Percentiles rank a stretch among this genome's conserved stretches.
Evolutionary conservation across 2,888 invertebrate genomes (phyloP).

Genomic region (Malachius bipustulatus): DNA sequence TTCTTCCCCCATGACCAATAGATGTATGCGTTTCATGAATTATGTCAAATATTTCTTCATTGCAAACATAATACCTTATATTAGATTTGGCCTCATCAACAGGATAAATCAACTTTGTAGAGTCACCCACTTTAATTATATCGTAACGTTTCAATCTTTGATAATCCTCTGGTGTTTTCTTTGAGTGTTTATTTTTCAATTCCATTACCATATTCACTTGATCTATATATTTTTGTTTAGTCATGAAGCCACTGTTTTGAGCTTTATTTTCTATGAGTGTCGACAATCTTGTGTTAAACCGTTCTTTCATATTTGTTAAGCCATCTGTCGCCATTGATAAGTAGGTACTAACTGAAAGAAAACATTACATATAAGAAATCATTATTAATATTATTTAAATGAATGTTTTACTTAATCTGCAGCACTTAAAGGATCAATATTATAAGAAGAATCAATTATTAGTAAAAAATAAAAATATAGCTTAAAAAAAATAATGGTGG

Average conservation of each 20-base stretch:
- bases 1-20: neutral
- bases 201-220: neutral
- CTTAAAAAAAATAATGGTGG: too few species aligned
- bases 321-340: neutral
- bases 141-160: slow-evolving; percentile 1
- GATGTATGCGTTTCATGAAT: slow-evolving; percentile 1
- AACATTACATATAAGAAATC: slow-evolving; percentile 1
- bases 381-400: neutral
- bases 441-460: too few species aligned
- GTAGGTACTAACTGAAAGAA: slow-evolving; percentile 1
- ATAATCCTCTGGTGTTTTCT: neutral
- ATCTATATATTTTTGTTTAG: slow-evolving; percentile 1
- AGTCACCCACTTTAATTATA: slow-evolving; percentile 1
- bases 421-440: neutral
- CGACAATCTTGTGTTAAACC: neutral
- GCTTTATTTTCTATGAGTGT: slow-evolving; percentile 1
- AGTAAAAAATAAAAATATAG: too few species aligned
- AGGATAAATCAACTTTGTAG: neutral
- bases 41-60: neutral
- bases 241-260: slow-evolving; percentile 2
- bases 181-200: slow-evolving; percentile 1
- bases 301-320: slow-evolving; percentile 1
- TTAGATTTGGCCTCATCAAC: slow-evolving; percentile 1
- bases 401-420: neutral
- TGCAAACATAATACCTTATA: slow-evolving; percentile 1